Evolutionary conservation across 1,140 invertebrate species (phyloP), one percentile per base, ranked within the genome.

Genomic region (Lanistes nyassanus): DNA sequence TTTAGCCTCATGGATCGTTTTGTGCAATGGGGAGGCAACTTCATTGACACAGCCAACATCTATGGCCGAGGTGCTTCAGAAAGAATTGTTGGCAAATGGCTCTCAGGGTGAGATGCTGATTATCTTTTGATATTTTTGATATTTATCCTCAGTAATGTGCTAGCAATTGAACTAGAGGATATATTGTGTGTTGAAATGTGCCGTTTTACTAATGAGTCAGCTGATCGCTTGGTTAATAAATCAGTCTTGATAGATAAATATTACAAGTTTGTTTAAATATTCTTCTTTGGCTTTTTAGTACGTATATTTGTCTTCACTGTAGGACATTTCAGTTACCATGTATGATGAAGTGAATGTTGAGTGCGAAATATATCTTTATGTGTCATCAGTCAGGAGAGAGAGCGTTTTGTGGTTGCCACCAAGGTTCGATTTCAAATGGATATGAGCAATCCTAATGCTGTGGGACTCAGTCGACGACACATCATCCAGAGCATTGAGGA

Each of bases 1-100:
- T 79, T 81, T 56, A 60, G 76, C 53, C 71, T 88, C 26, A 39
- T 88, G 26, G 80, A 88, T 72, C 67, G 82, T 39, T 87, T 74
- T 77, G 79, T 83, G 26, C 80, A 87, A 76, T 76, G 83, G 34
- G 87, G 87, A 29, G 86, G 86, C 21, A 88, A 88, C 70, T 86
- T 87, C 76, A 76, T 88, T 34, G 87, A 88, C 74, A 88, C 87
- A 2, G 85, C 87, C 13, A 81, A 88, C 66, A 72, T 85, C n/a
- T 88, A 85, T 62, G 72, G 75, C 23, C 26, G 60, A 36, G 85
- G 87, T 13, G 37, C 79, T 31, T 85, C 87, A 9, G 87, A 88
- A 67, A 75, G 53, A 29, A 86, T 88, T 36, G 72, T 88, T 55
- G 87, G 87, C 13, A 82, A 69, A 34, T 88, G 87, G 87, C 71